Evolutionary conservation across 2,113 vertebrate genomes (phyloP).

Genomic region (Lepisosteus osseus): DNA sequence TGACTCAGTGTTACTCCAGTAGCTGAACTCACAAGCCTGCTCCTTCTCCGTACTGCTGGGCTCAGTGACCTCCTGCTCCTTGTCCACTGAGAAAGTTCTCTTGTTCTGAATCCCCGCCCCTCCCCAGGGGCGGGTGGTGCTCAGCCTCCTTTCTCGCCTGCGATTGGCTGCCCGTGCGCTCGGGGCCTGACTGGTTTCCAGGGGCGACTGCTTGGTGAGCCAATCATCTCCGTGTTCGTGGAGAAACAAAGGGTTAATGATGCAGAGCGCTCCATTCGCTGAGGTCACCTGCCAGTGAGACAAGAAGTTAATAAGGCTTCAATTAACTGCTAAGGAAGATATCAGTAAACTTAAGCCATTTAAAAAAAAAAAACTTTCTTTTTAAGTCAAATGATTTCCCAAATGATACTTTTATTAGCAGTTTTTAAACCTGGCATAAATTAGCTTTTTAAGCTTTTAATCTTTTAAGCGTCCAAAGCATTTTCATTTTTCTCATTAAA

Average conservation of each 20-base stretch:
- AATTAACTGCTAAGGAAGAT: too few species aligned
- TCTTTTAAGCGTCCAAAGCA: too few species aligned
- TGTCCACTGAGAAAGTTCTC: slow-evolving; percentile 49
- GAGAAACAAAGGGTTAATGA: slow-evolving; percentile 81
- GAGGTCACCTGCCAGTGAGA: slow-evolving; percentile 46
- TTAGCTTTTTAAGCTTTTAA: too few species aligned
- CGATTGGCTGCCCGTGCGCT: not conserved
- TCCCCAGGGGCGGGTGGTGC: slow-evolving; percentile 47
- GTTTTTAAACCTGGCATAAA: too few species aligned
- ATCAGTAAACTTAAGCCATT: too few species aligned
- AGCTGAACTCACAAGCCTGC: not conserved
- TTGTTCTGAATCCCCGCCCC: slow-evolving; percentile 46
- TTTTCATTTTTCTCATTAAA: too few species aligned
- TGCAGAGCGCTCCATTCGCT: slow-evolving; percentile 61
- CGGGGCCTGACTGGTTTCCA: not conserved
- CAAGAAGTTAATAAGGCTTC: too few species aligned
- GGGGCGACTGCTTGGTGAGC: slow-evolving; percentile 27
- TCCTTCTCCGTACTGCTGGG: slow-evolving; percentile 36
- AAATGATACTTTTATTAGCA: too few species aligned
- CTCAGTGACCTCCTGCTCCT: slow-evolving; percentile 22
- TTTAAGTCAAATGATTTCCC: too few species aligned
- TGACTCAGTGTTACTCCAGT: too few species aligned
- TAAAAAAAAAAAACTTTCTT: too few species aligned
- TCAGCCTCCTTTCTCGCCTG: slow-evolving; percentile 45
- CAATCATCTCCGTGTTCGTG: slow-evolving; percentile 67